Evolutionary conservation across 2,888 invertebrate genomes (phyloP).

Genomic region (Drosophila merina): DNA sequence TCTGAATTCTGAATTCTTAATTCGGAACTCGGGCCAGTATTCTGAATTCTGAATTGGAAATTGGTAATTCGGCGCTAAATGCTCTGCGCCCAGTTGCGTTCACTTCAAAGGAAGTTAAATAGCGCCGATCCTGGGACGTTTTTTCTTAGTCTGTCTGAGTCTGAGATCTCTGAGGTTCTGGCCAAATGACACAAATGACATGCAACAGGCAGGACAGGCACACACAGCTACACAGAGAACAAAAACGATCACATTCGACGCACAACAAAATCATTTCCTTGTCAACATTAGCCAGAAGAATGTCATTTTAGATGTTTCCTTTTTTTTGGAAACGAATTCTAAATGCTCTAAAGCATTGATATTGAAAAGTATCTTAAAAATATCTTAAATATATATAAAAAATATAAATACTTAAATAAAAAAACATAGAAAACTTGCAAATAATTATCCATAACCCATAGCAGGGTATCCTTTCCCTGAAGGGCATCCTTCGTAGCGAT

Average conservation of each 20-base stretch:
- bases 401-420: background rate
- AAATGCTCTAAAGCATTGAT: constrained; percentile 12
- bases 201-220: constrained; percentile 39
- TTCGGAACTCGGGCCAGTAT: too few species aligned
- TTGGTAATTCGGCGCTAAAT: constrained; percentile 74
- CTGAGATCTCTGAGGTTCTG: constrained; percentile 1
- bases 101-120: constrained; percentile 72
- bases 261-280: constrained; percentile 6
- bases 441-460: background rate
- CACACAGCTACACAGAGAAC: constrained; percentile 4
- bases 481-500: constrained; percentile 23
- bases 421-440: background rate
- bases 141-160: background rate
- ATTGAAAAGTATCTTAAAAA: background rate
- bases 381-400: background rate
- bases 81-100: constrained; percentile 77
- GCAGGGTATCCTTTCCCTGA: background rate
- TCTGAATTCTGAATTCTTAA: background rate
- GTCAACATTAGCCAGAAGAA: constrained; percentile 29
- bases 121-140: constrained; percentile 52
- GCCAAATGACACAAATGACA: constrained; percentile 41
- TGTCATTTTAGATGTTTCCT: background rate
- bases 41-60: background rate
- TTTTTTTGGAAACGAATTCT: background rate
- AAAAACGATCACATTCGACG: background rate